Base-by-base conservation (phyloP, 2,797 vertebrate genomes). In the Buphagus erythrorhynchus region DNA sequence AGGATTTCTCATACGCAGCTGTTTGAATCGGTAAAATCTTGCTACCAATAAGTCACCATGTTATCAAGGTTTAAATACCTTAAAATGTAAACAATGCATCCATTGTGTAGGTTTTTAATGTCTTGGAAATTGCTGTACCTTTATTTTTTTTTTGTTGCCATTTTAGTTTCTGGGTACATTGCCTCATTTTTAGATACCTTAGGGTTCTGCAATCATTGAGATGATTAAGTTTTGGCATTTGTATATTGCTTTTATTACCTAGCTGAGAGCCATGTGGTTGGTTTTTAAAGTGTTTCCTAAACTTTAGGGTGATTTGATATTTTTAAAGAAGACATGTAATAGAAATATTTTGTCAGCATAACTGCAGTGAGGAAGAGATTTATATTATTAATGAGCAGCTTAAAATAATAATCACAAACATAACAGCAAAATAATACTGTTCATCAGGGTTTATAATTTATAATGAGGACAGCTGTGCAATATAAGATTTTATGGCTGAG, bases 231-330 rank as follows among this genome's bases (percentile, higher is more conserved):
- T 95, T 49, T 79, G 62, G 18, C 36, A 51, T 82, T 89, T 69
- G 38, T 63, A 86, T 52, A 83, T 92, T 96, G 29, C 8, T 96
- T 15, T 93, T 91, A 49, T 93, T 96, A 71, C 35, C 21, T 84
- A 15, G 7, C 36, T 88, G 58, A 83, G 31, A 77, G 45, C 43
- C 48, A 62, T 52, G 5, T 74, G 11, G 66, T 80, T 86, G 58
- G 77, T 90, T 92, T 77, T 91, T 52, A 73, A 83, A 72, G 6
- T 4, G 5, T 93, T 97, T 94, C 36, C 58, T 69, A 77, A 94
- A 95, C 24, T 92, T 86, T n/a, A 86, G 17, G 16, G 36, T 95
- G 51, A 93, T 95, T 94, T 74, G 78, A 83, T 96, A 93, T 95
- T 95, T 31, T 63, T 91, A 75, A 85, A 72, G 25, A 94, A 74